Base-by-base conservation (phyloP, 1,140 invertebrate species). In the Ectropis grisescens region DNA sequence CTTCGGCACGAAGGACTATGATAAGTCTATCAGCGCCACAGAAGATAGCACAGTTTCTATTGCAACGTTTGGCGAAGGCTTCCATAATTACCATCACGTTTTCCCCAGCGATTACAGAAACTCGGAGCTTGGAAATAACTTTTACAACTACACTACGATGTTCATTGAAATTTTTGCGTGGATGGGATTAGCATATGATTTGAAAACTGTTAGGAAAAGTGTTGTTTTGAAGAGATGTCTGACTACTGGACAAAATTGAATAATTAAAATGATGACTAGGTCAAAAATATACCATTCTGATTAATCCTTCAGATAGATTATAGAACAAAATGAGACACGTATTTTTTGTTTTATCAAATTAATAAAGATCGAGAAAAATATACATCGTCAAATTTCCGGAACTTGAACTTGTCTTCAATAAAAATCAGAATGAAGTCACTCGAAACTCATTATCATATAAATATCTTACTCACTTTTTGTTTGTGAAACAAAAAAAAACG, bases 1-100 rank as follows among this genome's bases (percentile, higher is more conserved):
- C 48, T 94, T 90, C 72, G 96, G 96, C 26, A 85, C 86, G 24
- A 89, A 87, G 60, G 95, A 95, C 0, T 98, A 97, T 61, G 95
- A 98, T 69, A 86, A 87, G 92, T 83, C 57, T 42, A 92, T 92
- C 38, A 89, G 87, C 52, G 89, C 91, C 5, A 55, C 86, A 0
- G 85, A 93, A 67, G 91, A 91, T 51, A 62, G 67, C 9, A 49
- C 74, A 0, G 89, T 92, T 0, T 84, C 90, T 1, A 31, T 90
- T 1, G 69, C 88, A 12, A 86, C 89, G 80, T 22, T 41, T 8
- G 39, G 39, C 1, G 39, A 41, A 27, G 39, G 39, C 2, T 41
- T 16, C 6, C 39, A 41, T 10, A 41, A 41, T 16, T 41, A 11
- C 13, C 39, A 41, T 12, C 39, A 41, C 13, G 33, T 25, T 1